A percentile compares a stretch with the other conserved stretches of the same genome.
These are phyloP conservation scores for Petrocephalus schoutedeni DNA, from an alignment of 2,797 vertebrate species.

Conservation along the genomic window DNA sequence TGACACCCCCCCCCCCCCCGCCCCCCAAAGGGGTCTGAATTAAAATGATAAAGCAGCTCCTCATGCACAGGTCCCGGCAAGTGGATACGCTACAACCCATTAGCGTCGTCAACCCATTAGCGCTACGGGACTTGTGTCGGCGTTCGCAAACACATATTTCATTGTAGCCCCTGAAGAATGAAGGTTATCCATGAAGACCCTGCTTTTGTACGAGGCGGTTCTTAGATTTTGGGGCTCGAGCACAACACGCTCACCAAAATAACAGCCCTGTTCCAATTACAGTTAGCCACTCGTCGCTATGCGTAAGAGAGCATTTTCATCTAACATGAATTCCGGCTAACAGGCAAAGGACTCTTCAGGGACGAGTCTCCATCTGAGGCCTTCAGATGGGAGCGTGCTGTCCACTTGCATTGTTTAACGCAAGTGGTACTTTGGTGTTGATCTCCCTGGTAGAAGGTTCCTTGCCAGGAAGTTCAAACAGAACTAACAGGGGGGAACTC, in stretches of 20 bases:
- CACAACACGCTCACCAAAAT: not conserved
- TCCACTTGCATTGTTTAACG: slow-evolving; percentile 9
- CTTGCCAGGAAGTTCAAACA: not conserved
- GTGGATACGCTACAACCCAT: not conserved
- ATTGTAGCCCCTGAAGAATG: not conserved
- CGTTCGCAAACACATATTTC: slow-evolving; percentile 9
- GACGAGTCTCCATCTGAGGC: slow-evolving; percentile 18
- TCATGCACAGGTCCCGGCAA: not conserved
- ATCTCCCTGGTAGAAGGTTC: not conserved
- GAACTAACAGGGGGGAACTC: not conserved
- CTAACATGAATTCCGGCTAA: not conserved
- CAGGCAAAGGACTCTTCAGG: not conserved
- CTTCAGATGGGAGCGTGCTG: not conserved
- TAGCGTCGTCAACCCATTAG: slow-evolving; percentile 8
- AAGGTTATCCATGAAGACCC: not conserved
- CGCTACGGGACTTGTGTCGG: not conserved
- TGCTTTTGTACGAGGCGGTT: slow-evolving; percentile 7
- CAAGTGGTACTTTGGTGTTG: not conserved
- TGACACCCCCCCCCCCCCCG: too few species aligned
- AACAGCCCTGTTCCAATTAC: not conserved
- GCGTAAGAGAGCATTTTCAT: slow-evolving; percentile 16
- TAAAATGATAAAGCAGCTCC: slow-evolving; percentile 14
- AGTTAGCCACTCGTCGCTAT: not conserved
- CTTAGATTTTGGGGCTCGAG: not conserved
- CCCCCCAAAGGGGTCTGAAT: not conserved